Conservation (phyloP, 2,888 invertebrate species). For the Lordiphosa andalusiaca region DNA sequence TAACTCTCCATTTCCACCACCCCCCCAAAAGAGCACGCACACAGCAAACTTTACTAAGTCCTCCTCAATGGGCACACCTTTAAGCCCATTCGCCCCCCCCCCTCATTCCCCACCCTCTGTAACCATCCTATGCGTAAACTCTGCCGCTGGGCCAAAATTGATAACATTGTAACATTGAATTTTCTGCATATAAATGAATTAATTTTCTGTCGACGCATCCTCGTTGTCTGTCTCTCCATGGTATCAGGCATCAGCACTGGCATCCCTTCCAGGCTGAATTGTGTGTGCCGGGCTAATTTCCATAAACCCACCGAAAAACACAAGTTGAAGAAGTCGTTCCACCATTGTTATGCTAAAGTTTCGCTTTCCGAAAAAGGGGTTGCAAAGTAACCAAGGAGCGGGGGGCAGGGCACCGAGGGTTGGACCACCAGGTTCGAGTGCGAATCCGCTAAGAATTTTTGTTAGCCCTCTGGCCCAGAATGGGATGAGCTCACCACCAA, state of each 20-base stretch:
- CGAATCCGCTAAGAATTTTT: conserved; percentile 46
- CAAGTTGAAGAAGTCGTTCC: conserved; percentile 56
- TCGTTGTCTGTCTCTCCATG: conserved; percentile 11
- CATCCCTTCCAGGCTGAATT: conserved; percentile 40
- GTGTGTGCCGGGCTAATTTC: conserved; percentile 69
- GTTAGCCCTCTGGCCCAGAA: conserved; percentile 43
- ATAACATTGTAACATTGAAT: conserved; percentile 73
- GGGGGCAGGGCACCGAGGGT: neutral
- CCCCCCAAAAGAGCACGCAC: conserved; percentile 1
- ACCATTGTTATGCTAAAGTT: conserved; percentile 75
- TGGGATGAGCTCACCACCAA: conserved; percentile 70
- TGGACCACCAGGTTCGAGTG: conserved; percentile 59
- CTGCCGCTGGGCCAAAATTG: conserved; percentile 64
- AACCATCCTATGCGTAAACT: conserved; percentile 17
- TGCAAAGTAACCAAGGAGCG: conserved; percentile 14
- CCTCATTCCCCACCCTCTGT: neutral
- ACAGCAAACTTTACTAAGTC: conserved; percentile 7
- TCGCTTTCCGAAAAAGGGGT: conserved; percentile 51
- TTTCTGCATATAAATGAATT: conserved; percentile 78
- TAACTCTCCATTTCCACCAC: conserved; percentile 34
- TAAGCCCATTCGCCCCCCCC: conserved; percentile 23
- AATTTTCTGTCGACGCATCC: conserved; percentile 63
- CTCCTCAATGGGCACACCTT: conserved; percentile 38
- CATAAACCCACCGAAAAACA: conserved; percentile 56
- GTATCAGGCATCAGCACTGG: conserved; percentile 22